Evolutionary conservation across 2,888 invertebrate species (phyloP).

Genomic region (Megalurothrips usitatus): DNA sequence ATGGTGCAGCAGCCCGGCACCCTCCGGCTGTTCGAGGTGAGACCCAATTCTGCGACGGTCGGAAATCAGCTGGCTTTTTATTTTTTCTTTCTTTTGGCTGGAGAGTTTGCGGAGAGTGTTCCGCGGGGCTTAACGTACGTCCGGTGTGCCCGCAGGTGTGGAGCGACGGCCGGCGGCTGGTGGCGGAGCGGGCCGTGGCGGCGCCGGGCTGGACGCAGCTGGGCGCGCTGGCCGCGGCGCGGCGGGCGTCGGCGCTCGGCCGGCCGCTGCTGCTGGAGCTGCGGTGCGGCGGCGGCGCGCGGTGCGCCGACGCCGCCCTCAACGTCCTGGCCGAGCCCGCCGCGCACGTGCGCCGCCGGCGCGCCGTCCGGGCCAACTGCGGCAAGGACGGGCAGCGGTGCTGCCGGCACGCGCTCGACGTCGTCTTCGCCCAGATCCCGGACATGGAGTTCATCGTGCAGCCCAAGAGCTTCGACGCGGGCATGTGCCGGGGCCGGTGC

Average conservation of each 20-base stretch:
- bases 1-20: neutral
- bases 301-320: neutral
- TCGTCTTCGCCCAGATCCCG: neutral
- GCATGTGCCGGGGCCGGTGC: slow-evolving; percentile 12
- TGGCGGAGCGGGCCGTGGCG: neutral
- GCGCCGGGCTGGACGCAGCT: neutral
- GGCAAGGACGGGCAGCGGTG: neutral
- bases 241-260: neutral
- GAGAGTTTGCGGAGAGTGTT: neutral
- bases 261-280: slow-evolving; percentile 18
- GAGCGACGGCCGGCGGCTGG: neutral
- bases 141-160: neutral
- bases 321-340: neutral
- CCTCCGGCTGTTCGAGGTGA: slow-evolving; percentile 1
- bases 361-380: neutral
- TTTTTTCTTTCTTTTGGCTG: too few relatives aligned
- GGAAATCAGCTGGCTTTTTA: too few relatives aligned
- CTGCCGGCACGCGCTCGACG: neutral
- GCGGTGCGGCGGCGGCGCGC: neutral
- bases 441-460: slow-evolving; percentile 10
- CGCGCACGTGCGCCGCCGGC: neutral
- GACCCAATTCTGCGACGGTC: too few relatives aligned
- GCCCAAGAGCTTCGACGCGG: neutral
- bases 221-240: neutral
- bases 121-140: neutral